Evolutionary conservation across 2,797 vertebrate genomes (phyloP).

Genomic region (Sebastes vulpes): DNA sequence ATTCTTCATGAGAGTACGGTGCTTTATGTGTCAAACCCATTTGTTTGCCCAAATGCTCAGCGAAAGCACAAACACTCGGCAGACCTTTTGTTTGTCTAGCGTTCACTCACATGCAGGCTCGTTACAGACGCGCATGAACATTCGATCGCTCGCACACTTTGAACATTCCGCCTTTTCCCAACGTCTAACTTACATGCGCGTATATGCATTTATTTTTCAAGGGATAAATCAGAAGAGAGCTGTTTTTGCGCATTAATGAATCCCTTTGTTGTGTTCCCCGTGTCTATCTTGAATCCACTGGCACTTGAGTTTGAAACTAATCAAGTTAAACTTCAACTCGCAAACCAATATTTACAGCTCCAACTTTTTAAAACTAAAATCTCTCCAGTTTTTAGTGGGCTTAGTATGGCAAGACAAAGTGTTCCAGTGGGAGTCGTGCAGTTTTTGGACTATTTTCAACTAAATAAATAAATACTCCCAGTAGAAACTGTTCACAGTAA

Average conservation of each 20-base stretch:
- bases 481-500: background rate
- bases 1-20: slow-evolving; percentile 81
- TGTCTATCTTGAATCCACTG: background rate
- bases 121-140: background rate
- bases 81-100: slow-evolving; percentile 74
- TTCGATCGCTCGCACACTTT: slow-evolving; percentile 7
- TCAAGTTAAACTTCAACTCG: slow-evolving; percentile 9
- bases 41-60: slow-evolving; percentile 82
- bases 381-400: background rate
- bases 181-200: slow-evolving; percentile 9
- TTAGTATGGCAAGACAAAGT: background rate
- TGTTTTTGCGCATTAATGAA: slow-evolving; percentile 36
- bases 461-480: background rate
- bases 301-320: slow-evolving; percentile 13
- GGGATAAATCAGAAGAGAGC: background rate
- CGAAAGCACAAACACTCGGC: slow-evolving; percentile 69
- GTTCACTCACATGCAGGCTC: slow-evolving; percentile 42
- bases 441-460: background rate
- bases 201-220: slow-evolving; percentile 31
- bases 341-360: slow-evolving; percentile 9
- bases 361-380: slow-evolving; percentile 5
- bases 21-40: slow-evolving; percentile 83
- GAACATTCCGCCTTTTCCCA: background rate
- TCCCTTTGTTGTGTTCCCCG: slow-evolving; percentile 35
- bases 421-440: background rate